These are phyloP conservation scores for Adelges cooleyi DNA, from an alignment of 1,140 invertebrate genomes.

Conservation along the genomic window DNA sequence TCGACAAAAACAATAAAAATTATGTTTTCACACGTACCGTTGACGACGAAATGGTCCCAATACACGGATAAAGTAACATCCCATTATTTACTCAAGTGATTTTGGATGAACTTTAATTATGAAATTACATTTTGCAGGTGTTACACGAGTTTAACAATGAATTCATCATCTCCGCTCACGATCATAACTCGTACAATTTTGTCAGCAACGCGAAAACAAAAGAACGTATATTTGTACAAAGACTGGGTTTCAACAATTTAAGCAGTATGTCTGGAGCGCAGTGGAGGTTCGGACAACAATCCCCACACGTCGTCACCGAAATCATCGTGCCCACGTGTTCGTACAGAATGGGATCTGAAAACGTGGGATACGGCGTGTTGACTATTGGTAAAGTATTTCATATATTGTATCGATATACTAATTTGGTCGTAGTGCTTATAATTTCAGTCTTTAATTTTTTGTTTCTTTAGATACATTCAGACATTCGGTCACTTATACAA, in stretches of 20 bases:
- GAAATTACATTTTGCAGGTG: slow-evolving; percentile 42
- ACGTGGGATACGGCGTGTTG: slow-evolving; percentile 75
- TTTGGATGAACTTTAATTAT: too few relatives aligned
- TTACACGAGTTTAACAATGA: slow-evolving; percentile 55
- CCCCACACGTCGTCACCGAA: slow-evolving; percentile 47
- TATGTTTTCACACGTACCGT: slow-evolving; percentile 27
- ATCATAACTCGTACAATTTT: slow-evolving; percentile 56
- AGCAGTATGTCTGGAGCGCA: slow-evolving; percentile 26
- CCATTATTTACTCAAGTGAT: too few relatives aligned
- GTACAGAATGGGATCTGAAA: slow-evolving; percentile 77
- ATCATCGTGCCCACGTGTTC: slow-evolving; percentile 85
- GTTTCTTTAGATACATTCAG: slow-evolving; percentile 40
- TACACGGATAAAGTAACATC: slow-evolving; percentile 8
- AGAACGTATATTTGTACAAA: slow-evolving; percentile 30
- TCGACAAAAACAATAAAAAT: slow-evolving; percentile 26
- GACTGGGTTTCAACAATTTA: slow-evolving; percentile 24
- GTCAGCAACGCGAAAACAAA: slow-evolving; percentile 33
- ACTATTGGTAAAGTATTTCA: slow-evolving; percentile 75
- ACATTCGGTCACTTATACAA: slow-evolving; percentile 40
- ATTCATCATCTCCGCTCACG: slow-evolving; percentile 73
- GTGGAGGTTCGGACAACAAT: slow-evolving; percentile 18
- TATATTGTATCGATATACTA: too few relatives aligned
- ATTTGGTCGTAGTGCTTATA: too few relatives aligned
- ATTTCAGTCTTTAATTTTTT: too few relatives aligned
- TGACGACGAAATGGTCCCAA: slow-evolving; percentile 8